Conservation (phyloP, 1,140 invertebrate genomes). For the Thaumetopoea pityocampa region DNA sequence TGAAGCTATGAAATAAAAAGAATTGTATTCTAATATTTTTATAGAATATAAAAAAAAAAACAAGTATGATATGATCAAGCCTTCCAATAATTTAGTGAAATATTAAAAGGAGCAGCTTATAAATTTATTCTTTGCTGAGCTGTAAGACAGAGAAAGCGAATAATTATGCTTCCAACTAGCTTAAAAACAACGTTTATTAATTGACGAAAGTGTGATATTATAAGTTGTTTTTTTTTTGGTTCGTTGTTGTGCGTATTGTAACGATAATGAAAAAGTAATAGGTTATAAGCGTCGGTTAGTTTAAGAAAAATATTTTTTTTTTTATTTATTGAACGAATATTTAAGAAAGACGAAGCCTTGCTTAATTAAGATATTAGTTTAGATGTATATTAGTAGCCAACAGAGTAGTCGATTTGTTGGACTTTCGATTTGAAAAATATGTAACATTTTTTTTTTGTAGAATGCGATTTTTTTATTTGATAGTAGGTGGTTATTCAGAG, state of each 20-base stretch:
- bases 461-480: too few species aligned
- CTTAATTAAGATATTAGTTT: slow-evolving; percentile 71
- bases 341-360: slow-evolving; percentile 73
- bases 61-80: slow-evolving; percentile 69
- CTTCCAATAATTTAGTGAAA: slow-evolving; percentile 74
- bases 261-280: slow-evolving; percentile 47
- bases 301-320: slow-evolving; percentile 45
- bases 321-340: slow-evolving; percentile 70
- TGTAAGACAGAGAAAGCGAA: slow-evolving; percentile 49
- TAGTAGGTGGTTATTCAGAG: too few species aligned
- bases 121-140: slow-evolving; percentile 59
- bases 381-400: slow-evolving; percentile 59
- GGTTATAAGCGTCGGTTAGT: slow-evolving; percentile 47
- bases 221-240: slow-evolving; percentile 69
- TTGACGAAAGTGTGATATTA: slow-evolving; percentile 70
- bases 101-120: slow-evolving; percentile 54
- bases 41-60: slow-evolving; percentile 70
- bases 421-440: slow-evolving; percentile 37
- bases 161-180: slow-evolving; percentile 56
- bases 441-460: slow-evolving; percentile 4
- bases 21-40: slow-evolving; percentile 75
- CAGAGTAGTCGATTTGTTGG: slow-evolving; percentile 41
- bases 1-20: slow-evolving; percentile 57
- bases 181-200: slow-evolving; percentile 42
- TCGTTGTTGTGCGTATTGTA: slow-evolving; percentile 69